These are phyloP conservation scores for Hippoglossus hippoglossus DNA, from an alignment of 2,797 vertebrate species.

Conservation along the genomic window DNA sequence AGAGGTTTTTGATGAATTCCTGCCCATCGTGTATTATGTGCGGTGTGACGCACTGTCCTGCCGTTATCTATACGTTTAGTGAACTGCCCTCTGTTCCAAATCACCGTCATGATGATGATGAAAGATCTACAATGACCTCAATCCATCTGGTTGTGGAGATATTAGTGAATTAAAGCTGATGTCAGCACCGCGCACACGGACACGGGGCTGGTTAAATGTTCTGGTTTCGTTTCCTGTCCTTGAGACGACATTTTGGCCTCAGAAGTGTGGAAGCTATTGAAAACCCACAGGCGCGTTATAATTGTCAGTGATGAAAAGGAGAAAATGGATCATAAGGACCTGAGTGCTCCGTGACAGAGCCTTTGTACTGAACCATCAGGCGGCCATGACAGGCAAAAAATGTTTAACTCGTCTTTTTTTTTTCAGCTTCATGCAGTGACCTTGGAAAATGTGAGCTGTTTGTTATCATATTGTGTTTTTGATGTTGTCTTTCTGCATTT, in stretches of 20 bases:
- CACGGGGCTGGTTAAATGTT: conserved; percentile 2
- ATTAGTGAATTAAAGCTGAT: conserved; percentile 49
- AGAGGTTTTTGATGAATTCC: conserved; percentile 30
- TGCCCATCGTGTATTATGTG: conserved; percentile 1
- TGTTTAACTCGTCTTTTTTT: neutral
- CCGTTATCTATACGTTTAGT: conserved; percentile 30
- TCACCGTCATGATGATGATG: conserved; percentile 52
- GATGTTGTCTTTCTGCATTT: neutral
- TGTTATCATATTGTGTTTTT: neutral
- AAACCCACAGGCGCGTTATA: conserved; percentile 8
- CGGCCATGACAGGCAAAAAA: neutral
- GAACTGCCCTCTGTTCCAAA: conserved; percentile 20
- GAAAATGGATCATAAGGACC: conserved; percentile 21
- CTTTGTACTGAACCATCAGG: conserved; percentile 8
- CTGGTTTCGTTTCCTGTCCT: conserved; percentile 1
- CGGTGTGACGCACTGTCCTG: neutral
- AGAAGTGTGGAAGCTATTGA: conserved; percentile 3
- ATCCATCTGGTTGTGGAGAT: conserved; percentile 50
- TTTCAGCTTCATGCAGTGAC: neutral
- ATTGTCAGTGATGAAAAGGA: conserved; percentile 5
- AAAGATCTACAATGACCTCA: conserved; percentile 47
- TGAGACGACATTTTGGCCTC: conserved; percentile 6
- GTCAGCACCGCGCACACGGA: conserved; percentile 19
- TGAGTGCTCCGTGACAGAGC: conserved; percentile 3
- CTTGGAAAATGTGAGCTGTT: neutral